Evolutionary conservation across 2,888 invertebrate genomes (phyloP), one percentile per base, ranked within the genome.

Genomic region (Leistus spinibarbis): DNA sequence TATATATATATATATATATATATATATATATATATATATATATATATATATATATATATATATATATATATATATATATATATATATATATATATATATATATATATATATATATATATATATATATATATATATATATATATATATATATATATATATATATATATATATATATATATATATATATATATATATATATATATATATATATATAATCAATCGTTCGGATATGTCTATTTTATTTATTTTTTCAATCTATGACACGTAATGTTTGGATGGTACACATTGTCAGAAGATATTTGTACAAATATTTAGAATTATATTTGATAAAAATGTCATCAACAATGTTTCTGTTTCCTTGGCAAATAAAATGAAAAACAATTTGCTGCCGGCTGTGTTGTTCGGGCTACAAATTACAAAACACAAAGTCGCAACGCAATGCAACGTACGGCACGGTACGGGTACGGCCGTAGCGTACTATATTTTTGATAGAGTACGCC

Each of bases 181-280:
- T 60, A 60, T 60, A 60, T 60, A 60, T 60, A 60, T 60, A 60
- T 60, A 60, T 60, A 60, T 60, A 60, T 60, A 60, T 60, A 60
- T 60, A 60, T 60, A 60, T 60, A 60, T 60, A 60, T 60, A 60
- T 60, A 60, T 63, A 63, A 17, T 17, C 19, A 17, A 20, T 20
- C 20, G 20, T 63, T 19, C 5, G 20, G 9, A 9, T 63, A 17
- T 63, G 20, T 63, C 9, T 63, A 9, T 63, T 20, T 20, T 20
- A 20, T 40, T 40, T 40, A 10, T 40, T 40, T 40, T 40, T 40
- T 5, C 40, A 40, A 40, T 10, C 3, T 40, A 40, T 13, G 13
- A 13, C 7, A 40, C 40, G 40, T 40, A 2, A 40, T 40, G 13
- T 40, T 40, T 40, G 40, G 13, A 5, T 40, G 40, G 5, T 40